Evolutionary conservation across 2,888 invertebrate species (phyloP).

Genomic region (Troglohyphantes excavatus): DNA sequence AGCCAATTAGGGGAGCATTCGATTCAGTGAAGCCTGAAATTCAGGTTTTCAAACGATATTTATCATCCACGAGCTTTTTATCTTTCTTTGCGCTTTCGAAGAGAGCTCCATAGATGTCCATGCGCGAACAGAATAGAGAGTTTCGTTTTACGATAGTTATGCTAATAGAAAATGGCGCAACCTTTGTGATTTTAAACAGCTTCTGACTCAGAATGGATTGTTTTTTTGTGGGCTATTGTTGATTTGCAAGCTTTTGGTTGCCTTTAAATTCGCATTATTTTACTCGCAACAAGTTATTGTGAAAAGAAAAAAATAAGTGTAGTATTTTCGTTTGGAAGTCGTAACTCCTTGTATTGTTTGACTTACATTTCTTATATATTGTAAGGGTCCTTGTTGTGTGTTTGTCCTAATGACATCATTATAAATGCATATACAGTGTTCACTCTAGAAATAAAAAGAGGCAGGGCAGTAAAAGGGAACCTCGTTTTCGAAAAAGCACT

Average conservation of each 20-base stretch:
- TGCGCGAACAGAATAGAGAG: not conserved
- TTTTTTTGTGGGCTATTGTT: not conserved
- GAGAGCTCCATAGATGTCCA: not conserved
- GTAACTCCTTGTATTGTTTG: too few species aligned
- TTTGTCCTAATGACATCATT: too few species aligned
- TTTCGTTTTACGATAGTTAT: not conserved
- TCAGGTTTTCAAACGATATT: constrained; percentile 25
- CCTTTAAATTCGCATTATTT: too few species aligned
- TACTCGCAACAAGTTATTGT: too few species aligned
- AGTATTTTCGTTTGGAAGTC: too few species aligned
- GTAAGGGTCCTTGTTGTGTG: too few species aligned
- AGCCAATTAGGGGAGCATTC: not conserved
- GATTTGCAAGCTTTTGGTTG: not conserved
- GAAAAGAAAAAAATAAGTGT: too few species aligned
- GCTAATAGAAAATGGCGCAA: constrained; percentile 4
- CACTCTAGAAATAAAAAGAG: too few species aligned
- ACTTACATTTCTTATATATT: too few species aligned
- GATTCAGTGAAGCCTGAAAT: constrained; percentile 15
- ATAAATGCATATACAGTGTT: too few species aligned
- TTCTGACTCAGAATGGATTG: not conserved
- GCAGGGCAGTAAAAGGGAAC: too few species aligned
- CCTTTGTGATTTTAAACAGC: not conserved
- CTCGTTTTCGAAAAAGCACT: too few species aligned
- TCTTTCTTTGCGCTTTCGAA: not conserved
- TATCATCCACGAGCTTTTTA: constrained; percentile 10